Evolutionary conservation across 2,888 invertebrate species (phyloP).

Genomic region (Chorisops tibialis): DNA sequence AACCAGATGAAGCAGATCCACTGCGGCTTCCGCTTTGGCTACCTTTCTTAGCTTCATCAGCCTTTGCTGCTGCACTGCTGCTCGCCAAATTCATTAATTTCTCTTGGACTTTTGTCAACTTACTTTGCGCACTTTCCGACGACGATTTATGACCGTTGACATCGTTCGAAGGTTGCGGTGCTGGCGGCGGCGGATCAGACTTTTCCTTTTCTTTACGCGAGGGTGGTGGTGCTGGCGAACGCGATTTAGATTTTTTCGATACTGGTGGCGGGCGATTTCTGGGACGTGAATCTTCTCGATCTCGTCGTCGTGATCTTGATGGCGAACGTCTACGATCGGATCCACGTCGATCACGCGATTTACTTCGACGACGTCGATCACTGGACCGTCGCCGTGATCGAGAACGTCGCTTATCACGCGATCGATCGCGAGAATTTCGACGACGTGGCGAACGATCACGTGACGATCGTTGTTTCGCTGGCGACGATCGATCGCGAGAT

Average conservation of each 20-base stretch:
- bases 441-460: slow-evolving; percentile 41
- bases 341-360: slow-evolving; percentile 36
- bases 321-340: slow-evolving; percentile 42
- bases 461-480: slow-evolving; percentile 41
- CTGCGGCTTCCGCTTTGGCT: slow-evolving; percentile 36
- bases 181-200: neutral
- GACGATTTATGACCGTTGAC: slow-evolving; percentile 15
- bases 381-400: slow-evolving; percentile 37
- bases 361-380: slow-evolving; percentile 35
- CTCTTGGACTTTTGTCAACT: slow-evolving; percentile 59
- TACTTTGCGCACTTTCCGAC: slow-evolving; percentile 34
- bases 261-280: slow-evolving; percentile 27
- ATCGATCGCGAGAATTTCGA: slow-evolving; percentile 30
- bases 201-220: neutral
- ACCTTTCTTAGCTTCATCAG: slow-evolving; percentile 20
- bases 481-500: slow-evolving; percentile 43
- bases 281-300: slow-evolving; percentile 35
- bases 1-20: slow-evolving; percentile 30
- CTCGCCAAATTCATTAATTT: slow-evolving; percentile 60
- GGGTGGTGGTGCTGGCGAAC: slow-evolving; percentile 36
- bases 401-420: slow-evolving; percentile 40
- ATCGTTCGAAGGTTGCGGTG: slow-evolving; percentile 6
- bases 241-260: slow-evolving; percentile 37
- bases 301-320: slow-evolving; percentile 27
- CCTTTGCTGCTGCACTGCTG: slow-evolving; percentile 36